phyloP scores from a whole-genome alignment of 64 coral and sea anemone species.

The Pocillopora damicornis region DNA sequence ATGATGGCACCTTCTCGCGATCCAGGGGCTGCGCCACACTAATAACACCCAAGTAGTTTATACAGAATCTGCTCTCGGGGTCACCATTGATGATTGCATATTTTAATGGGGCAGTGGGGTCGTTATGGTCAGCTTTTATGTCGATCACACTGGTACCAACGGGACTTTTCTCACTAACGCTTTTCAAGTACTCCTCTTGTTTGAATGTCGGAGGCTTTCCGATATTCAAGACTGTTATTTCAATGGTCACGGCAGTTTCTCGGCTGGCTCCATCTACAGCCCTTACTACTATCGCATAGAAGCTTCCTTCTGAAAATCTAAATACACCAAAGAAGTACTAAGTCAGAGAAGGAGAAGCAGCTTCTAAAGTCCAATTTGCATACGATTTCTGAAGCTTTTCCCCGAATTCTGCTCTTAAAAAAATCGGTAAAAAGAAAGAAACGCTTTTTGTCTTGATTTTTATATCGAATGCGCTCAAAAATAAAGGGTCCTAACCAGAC shows the following conservation, averaged over 20 bases:
- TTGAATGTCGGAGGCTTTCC: conserved; percentile 54
- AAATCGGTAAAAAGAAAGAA: too few relatives aligned
- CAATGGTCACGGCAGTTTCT: conserved; percentile 14
- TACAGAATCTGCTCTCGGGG: conserved; percentile 40
- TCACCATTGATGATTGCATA: conserved; percentile 40
- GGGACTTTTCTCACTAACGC: conserved; percentile 31
- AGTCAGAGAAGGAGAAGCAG: neutral
- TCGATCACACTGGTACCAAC: conserved; percentile 48
- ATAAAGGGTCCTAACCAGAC: too few relatives aligned
- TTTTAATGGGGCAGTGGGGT: conserved; percentile 29
- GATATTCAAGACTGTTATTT: conserved; percentile 41
- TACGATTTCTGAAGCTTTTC: neutral
- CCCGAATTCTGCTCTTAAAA: too few relatives aligned
- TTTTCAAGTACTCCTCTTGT: conserved; percentile 37
- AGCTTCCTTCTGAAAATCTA: conserved; percentile 59
- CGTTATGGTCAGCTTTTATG: conserved; percentile 36
- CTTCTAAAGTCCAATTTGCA: neutral
- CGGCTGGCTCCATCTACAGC: conserved; percentile 44
- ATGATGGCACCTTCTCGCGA: conserved; percentile 47
- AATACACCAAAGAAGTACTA: neutral
- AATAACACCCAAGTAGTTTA: conserved; percentile 43
- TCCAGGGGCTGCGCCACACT: conserved; percentile 35
- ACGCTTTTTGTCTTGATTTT: too few relatives aligned
- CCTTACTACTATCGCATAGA: conserved; percentile 38
- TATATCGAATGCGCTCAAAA: too few relatives aligned